These are phyloP conservation scores for Muscicapa comitata DNA, from an alignment of 2,797 vertebrate genomes.

Conservation along the genomic window DNA sequence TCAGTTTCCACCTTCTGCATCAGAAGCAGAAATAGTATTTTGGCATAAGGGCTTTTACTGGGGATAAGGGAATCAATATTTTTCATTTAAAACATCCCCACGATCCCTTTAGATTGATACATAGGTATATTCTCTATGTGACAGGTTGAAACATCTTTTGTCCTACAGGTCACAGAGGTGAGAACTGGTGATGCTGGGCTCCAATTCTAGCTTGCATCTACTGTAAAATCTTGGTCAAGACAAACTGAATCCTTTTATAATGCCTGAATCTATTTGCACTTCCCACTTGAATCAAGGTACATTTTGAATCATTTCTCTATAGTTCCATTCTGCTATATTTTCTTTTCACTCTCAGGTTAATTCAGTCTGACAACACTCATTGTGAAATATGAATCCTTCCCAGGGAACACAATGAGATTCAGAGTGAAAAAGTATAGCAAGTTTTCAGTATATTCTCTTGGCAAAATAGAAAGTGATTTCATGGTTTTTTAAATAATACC, in stretches of 20 bases:
- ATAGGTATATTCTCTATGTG: not conserved
- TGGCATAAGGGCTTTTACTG: not conserved
- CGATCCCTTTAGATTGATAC: not conserved
- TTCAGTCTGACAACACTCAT: not conserved
- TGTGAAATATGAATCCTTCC: not conserved
- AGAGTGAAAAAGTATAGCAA: not conserved
- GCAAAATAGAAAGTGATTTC: not conserved
- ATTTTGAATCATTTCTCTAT: not conserved
- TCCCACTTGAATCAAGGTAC: not conserved
- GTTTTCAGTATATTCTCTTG: not conserved
- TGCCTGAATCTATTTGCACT: not conserved
- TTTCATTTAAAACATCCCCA: not conserved
- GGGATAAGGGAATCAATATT: not conserved
- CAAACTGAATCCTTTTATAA: not conserved
- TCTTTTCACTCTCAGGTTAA: not conserved
- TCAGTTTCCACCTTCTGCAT: not conserved
- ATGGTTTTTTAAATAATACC: not conserved
- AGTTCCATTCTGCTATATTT: not conserved
- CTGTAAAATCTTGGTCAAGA: not conserved
- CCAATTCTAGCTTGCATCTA: not conserved
- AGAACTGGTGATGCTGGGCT: not conserved
- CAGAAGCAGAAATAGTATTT: not conserved
- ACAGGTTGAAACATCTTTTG: not conserved
- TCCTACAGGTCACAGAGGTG: not conserved
- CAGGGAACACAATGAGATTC: not conserved